Percentiles rank a stretch among this genome's conserved stretches.
Evolutionary conservation across 2,888 invertebrate genomes (phyloP).

Genomic region (Caenorhabditis panamensis): DNA sequence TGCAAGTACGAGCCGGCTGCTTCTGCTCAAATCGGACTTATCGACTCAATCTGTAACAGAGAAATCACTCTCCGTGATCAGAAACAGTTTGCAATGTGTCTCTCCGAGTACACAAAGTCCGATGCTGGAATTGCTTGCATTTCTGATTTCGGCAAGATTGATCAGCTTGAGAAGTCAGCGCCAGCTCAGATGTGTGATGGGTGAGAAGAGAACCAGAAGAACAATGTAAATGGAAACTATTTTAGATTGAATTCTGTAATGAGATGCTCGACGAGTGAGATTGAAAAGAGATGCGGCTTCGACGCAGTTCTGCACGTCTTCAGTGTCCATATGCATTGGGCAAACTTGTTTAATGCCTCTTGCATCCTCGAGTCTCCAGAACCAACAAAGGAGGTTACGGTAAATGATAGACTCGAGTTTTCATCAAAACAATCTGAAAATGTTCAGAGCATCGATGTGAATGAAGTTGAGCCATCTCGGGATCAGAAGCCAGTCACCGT

Average conservation of each 20-base stretch:
- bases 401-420: background rate
- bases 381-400: constrained; percentile 46
- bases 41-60: constrained; percentile 72
- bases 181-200: constrained; percentile 70
- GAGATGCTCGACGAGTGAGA: constrained; percentile 64
- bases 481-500: constrained; percentile 63
- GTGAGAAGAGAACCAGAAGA: constrained; percentile 43
- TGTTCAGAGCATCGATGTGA: constrained; percentile 57
- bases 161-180: constrained; percentile 71
- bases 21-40: constrained; percentile 67
- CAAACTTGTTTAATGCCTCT: constrained; percentile 67
- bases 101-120: constrained; percentile 67
- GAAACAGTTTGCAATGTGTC: constrained; percentile 64
- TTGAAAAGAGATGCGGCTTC: constrained; percentile 74
- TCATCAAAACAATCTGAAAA: background rate
- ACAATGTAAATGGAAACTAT: background rate
- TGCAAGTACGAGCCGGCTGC: constrained; percentile 74
- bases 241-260: constrained; percentile 68
- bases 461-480: constrained; percentile 66
- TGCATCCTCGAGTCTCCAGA: constrained; percentile 68
- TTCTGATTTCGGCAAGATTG: constrained; percentile 70
- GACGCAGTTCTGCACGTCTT: constrained; percentile 79
- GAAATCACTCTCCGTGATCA: constrained; percentile 64
- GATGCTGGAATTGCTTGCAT: constrained; percentile 72
- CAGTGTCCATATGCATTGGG: constrained; percentile 75